Evolutionary conservation across 2,113 vertebrate genomes (phyloP).

Genomic region (Tachuris rubrigastra): DNA sequence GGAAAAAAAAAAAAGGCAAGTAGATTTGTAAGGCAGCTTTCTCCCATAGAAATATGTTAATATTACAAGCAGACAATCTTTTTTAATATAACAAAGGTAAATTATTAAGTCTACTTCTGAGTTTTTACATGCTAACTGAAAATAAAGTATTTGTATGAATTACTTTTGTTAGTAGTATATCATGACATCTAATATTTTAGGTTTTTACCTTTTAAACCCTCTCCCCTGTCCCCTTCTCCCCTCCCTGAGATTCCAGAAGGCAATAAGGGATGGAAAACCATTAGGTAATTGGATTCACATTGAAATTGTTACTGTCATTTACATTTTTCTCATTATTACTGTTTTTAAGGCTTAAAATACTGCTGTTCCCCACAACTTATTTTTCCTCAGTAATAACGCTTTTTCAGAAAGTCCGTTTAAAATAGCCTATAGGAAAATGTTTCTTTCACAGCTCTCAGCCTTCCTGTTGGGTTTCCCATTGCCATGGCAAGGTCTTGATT

Average conservation of each 20-base stretch:
- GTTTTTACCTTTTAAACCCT: not conserved
- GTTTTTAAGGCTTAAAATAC: not conserved
- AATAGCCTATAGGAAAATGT: constrained; percentile 18
- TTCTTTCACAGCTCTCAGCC: not conserved
- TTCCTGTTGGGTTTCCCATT: constrained; percentile 26
- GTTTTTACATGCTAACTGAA: constrained; percentile 62
- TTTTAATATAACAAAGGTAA: constrained; percentile 64
- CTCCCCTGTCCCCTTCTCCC: not conserved
- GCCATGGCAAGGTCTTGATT: constrained; percentile 50
- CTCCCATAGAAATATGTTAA: constrained; percentile 59
- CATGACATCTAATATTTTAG: not conserved
- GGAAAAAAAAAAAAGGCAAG: not conserved
- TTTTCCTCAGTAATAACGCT: not conserved
- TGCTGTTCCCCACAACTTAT: not conserved
- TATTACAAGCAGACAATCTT: constrained; percentile 76
- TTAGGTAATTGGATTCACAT: not conserved
- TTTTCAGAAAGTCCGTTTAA: constrained; percentile 16
- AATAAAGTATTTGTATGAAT: constrained; percentile 38
- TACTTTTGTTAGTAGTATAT: constrained; percentile 26
- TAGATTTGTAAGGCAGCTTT: constrained; percentile 73
- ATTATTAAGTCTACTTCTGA: constrained; percentile 51
- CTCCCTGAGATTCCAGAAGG: not conserved
- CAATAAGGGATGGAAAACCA: constrained; percentile 43
- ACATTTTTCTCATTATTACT: not conserved
- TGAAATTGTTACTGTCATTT: not conserved